Evolutionary conservation across 2,888 invertebrate species (phyloP).

Genomic region (Protophormia terraenovae): DNA sequence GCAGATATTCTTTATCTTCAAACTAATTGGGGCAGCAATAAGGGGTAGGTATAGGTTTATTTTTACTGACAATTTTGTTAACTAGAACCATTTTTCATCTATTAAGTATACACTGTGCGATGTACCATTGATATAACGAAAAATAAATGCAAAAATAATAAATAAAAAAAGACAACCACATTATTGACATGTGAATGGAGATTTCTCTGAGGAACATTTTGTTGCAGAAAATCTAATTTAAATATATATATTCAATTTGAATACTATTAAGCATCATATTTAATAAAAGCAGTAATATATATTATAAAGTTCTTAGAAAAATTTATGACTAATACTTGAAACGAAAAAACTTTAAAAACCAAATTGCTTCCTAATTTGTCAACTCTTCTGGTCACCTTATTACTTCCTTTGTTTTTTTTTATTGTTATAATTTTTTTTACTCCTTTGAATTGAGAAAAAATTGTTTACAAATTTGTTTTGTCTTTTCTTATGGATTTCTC

Average conservation of each 20-base stretch:
- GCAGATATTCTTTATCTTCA: too few species aligned
- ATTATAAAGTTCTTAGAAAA: too few species aligned
- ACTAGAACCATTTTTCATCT: too few species aligned
- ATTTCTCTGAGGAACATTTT: not conserved
- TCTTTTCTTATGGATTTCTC: conserved; percentile 25
- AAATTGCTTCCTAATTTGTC: too few species aligned
- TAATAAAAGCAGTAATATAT: too few species aligned
- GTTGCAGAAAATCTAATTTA: conserved; percentile 5
- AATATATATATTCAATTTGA: not conserved
- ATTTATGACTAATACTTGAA: too few species aligned
- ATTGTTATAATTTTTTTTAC: not conserved
- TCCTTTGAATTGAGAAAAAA: not conserved
- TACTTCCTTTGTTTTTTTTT: not conserved
- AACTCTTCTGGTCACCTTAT: not conserved
- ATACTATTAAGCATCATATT: not conserved
- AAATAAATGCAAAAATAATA: not conserved
- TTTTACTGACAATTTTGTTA: too few species aligned
- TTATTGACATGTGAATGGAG: conserved; percentile 37
- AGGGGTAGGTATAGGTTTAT: too few species aligned
- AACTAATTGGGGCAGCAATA: too few species aligned
- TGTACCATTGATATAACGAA: conserved; percentile 3
- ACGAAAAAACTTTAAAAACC: too few species aligned
- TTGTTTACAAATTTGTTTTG: conserved; percentile 47
- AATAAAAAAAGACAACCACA: conserved; percentile 27
- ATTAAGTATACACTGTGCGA: too few species aligned